phyloP scores from a whole-genome alignment of 2,888 invertebrate species.

The Noctuana brunneofusca region DNA sequence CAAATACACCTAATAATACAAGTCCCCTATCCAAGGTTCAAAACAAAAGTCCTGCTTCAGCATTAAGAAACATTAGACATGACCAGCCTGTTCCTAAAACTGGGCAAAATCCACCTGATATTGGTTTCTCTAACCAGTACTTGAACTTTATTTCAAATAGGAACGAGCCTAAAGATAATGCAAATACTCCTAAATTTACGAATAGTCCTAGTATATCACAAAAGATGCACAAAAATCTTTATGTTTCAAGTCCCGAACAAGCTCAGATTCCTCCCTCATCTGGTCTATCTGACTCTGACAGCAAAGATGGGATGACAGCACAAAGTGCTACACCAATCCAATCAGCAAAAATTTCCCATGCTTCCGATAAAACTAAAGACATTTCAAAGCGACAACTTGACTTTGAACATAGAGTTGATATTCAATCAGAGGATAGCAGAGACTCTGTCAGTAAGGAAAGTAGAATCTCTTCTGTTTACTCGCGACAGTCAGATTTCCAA shows the following conservation, averaged over 20 bases:
- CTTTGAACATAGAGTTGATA: conserved; percentile 72
- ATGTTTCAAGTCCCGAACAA: conserved; percentile 79
- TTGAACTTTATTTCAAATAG: conserved; percentile 76
- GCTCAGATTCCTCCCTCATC: conserved; percentile 79
- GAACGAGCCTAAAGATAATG: conserved; percentile 80
- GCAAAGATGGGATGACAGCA: conserved; percentile 76
- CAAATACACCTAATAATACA: conserved; percentile 51
- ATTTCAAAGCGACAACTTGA: conserved; percentile 77
- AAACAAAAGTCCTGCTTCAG: conserved; percentile 68
- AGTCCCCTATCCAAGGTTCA: conserved; percentile 52
- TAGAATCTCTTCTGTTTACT: conserved; percentile 72
- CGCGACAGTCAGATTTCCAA: conserved; percentile 72
- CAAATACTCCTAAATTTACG: conserved; percentile 79
- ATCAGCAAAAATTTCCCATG: conserved; percentile 68
- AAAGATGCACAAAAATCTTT: conserved; percentile 80
- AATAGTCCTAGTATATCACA: conserved; percentile 78
- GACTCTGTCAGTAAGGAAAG: conserved; percentile 78
- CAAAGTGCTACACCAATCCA: conserved; percentile 72
- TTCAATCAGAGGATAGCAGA: conserved; percentile 78
- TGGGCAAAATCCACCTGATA: conserved; percentile 69
- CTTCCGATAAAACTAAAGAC: conserved; percentile 71
- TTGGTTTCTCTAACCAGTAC: conserved; percentile 78
- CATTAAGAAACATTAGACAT: conserved; percentile 71
- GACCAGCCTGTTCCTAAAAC: conserved; percentile 71
- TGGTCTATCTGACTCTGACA: conserved; percentile 76